Percentiles rank a stretch among this genome's conserved stretches.
These are phyloP conservation scores for Zoanthus gigantus DNA, from an alignment of 92 coral and sea anemone species.

Conservation along the genomic window DNA sequence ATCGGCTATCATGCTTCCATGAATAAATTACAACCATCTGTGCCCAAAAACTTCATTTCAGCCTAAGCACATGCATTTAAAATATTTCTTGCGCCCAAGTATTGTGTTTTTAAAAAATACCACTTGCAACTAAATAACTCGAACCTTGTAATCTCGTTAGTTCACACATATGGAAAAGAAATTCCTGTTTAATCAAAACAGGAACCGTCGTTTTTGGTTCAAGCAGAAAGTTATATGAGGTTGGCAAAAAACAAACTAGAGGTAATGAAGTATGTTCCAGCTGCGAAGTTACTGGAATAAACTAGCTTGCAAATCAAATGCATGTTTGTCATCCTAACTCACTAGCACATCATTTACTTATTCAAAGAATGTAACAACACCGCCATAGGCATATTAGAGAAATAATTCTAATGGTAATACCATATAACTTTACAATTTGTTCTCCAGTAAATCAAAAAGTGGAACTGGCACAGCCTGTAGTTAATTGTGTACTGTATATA, in stretches of 20 bases:
- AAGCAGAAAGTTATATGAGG: conserved; percentile 2
- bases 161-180: not conserved
- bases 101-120: no score
- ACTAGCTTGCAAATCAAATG: not conserved
- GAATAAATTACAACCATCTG: conserved; percentile 11
- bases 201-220: not conserved
- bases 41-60: not conserved
- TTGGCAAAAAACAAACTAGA: not conserved
- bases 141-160: conserved; percentile 20
- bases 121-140: not conserved
- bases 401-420: not conserved
- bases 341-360: not conserved
- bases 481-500: no score
- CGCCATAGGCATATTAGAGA: not conserved
- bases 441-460: not conserved
- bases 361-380: conserved; percentile 1
- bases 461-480: no score
- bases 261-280: not conserved
- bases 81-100: not conserved
- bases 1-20: not conserved
- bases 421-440: not conserved
- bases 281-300: not conserved
- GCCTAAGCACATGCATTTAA: not conserved
- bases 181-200: not conserved
- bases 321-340: not conserved